Conservation (phyloP, 2,113 vertebrate genomes). For the Laticauda colubrina region DNA sequence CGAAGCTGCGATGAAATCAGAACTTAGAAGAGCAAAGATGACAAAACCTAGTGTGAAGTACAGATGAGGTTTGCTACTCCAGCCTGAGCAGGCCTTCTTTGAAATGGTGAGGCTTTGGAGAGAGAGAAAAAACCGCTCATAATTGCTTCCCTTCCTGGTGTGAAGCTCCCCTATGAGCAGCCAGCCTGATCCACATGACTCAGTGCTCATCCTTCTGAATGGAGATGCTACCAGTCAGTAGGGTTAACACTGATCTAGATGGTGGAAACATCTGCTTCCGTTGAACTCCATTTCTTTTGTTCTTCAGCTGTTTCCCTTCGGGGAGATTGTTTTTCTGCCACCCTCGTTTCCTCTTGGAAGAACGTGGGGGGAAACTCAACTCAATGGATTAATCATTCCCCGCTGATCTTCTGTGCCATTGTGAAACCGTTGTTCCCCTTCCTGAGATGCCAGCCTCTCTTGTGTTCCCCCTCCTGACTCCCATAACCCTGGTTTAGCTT, state of each 20-base stretch:
- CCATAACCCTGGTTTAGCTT: background rate
- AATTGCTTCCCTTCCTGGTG: no score
- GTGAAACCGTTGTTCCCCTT: background rate
- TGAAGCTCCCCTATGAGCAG: background rate
- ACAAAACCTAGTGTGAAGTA: constrained; percentile 55
- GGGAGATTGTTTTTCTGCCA: background rate
- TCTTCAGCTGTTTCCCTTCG: background rate
- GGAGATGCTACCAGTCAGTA: background rate
- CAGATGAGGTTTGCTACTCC: constrained; percentile 48
- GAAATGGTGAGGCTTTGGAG: background rate
- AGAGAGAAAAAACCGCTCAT: rapidly evolving
- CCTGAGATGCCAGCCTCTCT: background rate
- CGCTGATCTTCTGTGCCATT: constrained; percentile 3
- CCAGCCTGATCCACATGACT: constrained; percentile 17
- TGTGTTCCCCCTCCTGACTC: constrained; percentile 1
- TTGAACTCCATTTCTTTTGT: background rate
- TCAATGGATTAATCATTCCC: constrained; percentile 29
- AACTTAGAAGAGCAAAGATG: constrained; percentile 40
- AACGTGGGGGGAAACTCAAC: constrained; percentile 5
- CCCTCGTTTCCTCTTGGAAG: constrained; percentile 4
- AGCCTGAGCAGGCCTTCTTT: constrained; percentile 44
- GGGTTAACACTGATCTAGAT: background rate
- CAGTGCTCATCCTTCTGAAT: background rate
- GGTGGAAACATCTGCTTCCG: background rate
- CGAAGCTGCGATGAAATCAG: constrained; percentile 52